These are phyloP conservation scores for Anolis sagrei DNA, from an alignment of 2,113 vertebrate genomes.

Conservation along the genomic window DNA sequence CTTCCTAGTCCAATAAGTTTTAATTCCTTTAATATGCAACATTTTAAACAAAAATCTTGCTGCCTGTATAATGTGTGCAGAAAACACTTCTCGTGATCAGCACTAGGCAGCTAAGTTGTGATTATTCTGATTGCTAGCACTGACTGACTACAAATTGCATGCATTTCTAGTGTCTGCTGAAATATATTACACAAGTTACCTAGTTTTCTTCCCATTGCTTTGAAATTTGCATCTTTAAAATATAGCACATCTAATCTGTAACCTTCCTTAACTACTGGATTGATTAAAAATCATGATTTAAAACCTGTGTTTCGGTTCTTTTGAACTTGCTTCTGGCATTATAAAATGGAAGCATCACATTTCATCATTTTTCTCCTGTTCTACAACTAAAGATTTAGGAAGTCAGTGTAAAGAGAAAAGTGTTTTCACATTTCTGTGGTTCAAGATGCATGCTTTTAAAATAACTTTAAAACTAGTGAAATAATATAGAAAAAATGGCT, in stretches of 20 bases:
- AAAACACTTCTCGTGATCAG: conserved; percentile 13
- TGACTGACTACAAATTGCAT: conserved; percentile 23
- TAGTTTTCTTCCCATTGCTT: background rate
- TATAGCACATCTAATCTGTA: background rate
- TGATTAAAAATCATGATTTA: background rate
- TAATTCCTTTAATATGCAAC: conserved; percentile 14
- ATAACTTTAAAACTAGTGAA: no score
- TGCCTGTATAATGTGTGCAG: background rate
- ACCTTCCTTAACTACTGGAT: background rate
- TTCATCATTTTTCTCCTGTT: background rate
- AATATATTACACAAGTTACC: conserved; percentile 1
- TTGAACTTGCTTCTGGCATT: background rate
- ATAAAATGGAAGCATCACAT: background rate
- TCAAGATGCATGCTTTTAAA: no score
- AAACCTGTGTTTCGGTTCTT: background rate
- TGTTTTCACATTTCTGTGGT: no score
- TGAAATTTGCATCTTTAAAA: background rate
- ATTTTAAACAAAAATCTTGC: background rate
- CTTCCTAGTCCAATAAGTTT: background rate
- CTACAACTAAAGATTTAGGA: background rate
- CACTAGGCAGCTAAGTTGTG: background rate
- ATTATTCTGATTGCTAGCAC: conserved; percentile 16
- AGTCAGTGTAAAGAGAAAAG: background rate
- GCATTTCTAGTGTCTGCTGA: background rate
- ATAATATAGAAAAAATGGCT: no score